Evolutionary conservation across 2,113 vertebrate species (phyloP), one percentile per base, ranked within the genome.

Genomic region (Desmodus rotundus): DNA sequence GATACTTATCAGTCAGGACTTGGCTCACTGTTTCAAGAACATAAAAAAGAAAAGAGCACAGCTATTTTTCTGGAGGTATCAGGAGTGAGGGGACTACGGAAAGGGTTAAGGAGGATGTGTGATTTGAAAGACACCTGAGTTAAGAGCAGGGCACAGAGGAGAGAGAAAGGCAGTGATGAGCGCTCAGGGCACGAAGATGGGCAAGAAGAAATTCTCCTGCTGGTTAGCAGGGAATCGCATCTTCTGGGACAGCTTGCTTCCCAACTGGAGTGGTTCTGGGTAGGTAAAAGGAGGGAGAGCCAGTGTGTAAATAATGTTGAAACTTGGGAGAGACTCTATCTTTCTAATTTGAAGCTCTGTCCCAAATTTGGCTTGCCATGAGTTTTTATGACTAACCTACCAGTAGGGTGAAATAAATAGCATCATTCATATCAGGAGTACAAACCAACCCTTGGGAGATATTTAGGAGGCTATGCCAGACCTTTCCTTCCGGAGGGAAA

Each of bases 391-490:
- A 97, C 93, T 94, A 91, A 96, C 91, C 92, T 92, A 91, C 95
- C 87, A 93, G 91, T 54, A 91, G 45, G 86, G 77, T 94, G 85
- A 91, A 96, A 97, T 93, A 96, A 97, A 96, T 80, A 97, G 95
- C 91, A 93, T 83, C 94, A 77, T 80, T 97, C 93, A 93, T 61
- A 91, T 86, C 88, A 91, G 50, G 77, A 97, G 70, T 67, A 94
- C 45, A 82, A 92, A 97, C 47, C 73, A 94, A 74, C 22, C 88
- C 87, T 86, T 77, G 78, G 85, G 88, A 96, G 74, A 58, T 80
- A 78, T 5, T 70, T 74, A 93, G 85, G 50, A 88, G 63, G 67
- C 61, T 61, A 72, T 47, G 80, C 38, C 47, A 90, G 74, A 54
- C 36, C 90, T 95, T 81, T 26, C 72, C 63, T 93, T 92, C 78